A percentile compares a stretch with the other conserved stretches of the same genome.
These are phyloP conservation scores for Notodonta dromedarius DNA, from an alignment of 2,888 invertebrate species.

Conservation along the genomic window DNA sequence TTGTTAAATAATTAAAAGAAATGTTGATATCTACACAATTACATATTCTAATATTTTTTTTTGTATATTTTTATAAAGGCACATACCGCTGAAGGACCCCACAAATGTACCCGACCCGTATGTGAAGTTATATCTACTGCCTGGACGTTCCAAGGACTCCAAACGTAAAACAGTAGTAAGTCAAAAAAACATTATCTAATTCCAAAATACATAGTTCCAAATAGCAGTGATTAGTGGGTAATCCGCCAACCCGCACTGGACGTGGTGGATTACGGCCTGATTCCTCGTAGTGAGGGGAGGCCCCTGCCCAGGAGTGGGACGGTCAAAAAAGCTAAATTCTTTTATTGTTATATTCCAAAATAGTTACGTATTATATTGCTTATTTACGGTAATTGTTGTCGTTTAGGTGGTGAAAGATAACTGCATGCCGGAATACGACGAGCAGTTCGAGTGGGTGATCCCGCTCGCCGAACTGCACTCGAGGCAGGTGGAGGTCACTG, in stretches of 20 bases:
- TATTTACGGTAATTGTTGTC: not conserved
- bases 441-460: slow-evolving; percentile 95
- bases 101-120: slow-evolving; percentile 95
- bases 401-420: slow-evolving; percentile 92
- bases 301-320: too few species aligned
- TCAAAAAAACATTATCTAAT: slow-evolving; percentile 14
- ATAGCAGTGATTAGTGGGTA: too few species aligned
- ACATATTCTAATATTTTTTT: not conserved
- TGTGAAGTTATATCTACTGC: slow-evolving; percentile 93
- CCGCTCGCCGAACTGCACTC: slow-evolving; percentile 91
- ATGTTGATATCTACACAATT: not conserved
- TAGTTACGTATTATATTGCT: not conserved
- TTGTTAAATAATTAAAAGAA: not conserved
- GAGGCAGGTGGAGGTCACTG: slow-evolving; percentile 92
- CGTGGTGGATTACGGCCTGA: too few species aligned
- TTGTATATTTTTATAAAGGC: slow-evolving; percentile 75
- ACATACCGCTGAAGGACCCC: slow-evolving; percentile 92
- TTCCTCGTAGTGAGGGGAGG: too few species aligned
- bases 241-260: too few species aligned
- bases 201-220: not conserved
- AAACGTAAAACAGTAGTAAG: slow-evolving; percentile 93
- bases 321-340: too few species aligned
- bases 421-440: slow-evolving; percentile 95
- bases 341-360: not conserved
- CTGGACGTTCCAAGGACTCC: slow-evolving; percentile 92